Evolutionary conservation across 2,797 vertebrate species (phyloP).

Genomic region (Sebastes steindachneri): DNA sequence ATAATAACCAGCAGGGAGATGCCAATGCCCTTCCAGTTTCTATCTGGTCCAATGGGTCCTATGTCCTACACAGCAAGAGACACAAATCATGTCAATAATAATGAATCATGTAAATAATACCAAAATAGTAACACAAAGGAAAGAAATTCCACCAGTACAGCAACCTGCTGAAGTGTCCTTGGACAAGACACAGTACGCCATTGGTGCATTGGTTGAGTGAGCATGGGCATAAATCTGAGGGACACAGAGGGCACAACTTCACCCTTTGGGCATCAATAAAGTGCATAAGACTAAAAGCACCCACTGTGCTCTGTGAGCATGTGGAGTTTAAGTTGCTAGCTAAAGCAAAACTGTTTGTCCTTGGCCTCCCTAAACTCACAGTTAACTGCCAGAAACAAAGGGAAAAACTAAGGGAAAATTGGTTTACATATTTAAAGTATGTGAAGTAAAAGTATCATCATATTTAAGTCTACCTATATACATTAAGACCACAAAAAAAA

Average conservation of each 20-base stretch:
- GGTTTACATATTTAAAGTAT: background rate
- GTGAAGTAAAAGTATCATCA: too few relatives aligned
- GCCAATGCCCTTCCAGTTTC: slow-evolving; percentile 84
- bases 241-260: background rate
- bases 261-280: background rate
- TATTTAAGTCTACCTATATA: background rate
- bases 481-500: background rate
- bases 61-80: slow-evolving; percentile 66
- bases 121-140: background rate
- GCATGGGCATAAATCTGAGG: background rate
- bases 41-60: slow-evolving; percentile 63
- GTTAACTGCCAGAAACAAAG: background rate
- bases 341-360: background rate
- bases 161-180: background rate
- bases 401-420: background rate
- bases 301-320: background rate
- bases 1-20: slow-evolving; percentile 83
- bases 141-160: background rate
- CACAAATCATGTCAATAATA: background rate
- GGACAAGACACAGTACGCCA: background rate
- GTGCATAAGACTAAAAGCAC: background rate
- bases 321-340: background rate
- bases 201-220: background rate
- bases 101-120: background rate
- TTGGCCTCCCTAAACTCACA: background rate